These are phyloP conservation scores for Oncorhynchus mykiss DNA, from an alignment of 2,113 vertebrate genomes.

Conservation along the genomic window DNA sequence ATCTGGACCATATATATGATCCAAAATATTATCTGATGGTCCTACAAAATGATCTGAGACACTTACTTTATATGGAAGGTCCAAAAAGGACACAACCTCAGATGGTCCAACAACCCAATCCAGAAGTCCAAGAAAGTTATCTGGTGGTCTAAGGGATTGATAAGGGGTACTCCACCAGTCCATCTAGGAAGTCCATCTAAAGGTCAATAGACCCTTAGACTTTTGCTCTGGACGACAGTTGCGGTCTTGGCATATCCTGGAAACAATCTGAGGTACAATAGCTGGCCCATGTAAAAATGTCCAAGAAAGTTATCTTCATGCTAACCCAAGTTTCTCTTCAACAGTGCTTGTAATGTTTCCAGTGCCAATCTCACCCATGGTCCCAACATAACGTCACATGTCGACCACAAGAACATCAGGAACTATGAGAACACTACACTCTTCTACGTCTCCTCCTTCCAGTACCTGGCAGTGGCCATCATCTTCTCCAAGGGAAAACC, in stretches of 20 bases:
- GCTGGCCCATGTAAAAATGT: no score
- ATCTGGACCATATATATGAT: not conserved
- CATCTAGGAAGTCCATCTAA: no score
- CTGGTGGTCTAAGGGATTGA: no score
- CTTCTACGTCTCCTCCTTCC: conserved; percentile 95
- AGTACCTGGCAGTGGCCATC: conserved; percentile 93
- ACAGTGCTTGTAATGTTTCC: conserved; percentile 79
- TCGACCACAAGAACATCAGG: conserved; percentile 80
- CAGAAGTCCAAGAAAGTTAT: no score
- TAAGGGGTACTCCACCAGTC: no score
- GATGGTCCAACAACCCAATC: no score
- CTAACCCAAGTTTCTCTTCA: conserved; percentile 15
- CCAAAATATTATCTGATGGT: not conserved
- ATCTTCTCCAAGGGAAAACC: conserved; percentile 96
- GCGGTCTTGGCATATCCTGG: no score
- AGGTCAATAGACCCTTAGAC: no score
- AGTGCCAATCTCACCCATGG: conserved; percentile 37
- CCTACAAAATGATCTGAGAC: not conserved
- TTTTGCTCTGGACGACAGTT: no score
- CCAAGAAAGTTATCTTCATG: not conserved
- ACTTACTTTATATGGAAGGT: no score
- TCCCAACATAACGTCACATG: conserved; percentile 65
- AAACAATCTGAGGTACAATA: no score
- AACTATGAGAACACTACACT: conserved; percentile 97
- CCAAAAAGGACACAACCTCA: no score